Base-by-base conservation (phyloP, 2,797 vertebrate species). In the Enteromius anoplus region DNA sequence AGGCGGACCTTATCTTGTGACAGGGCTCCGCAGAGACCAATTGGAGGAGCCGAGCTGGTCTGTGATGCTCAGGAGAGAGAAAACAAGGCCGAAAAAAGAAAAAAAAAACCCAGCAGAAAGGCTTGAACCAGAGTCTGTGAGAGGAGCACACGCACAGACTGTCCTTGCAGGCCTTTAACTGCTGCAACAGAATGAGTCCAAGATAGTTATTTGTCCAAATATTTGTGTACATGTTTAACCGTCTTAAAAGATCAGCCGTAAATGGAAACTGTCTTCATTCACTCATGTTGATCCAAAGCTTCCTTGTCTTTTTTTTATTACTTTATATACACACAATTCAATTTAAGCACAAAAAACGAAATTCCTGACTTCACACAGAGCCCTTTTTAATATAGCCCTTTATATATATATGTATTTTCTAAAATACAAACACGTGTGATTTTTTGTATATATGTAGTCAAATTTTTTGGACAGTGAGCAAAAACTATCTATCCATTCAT, bases 1-100 rank as follows among this genome's bases (percentile, higher is more conserved):
- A 88, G 89, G 88, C 78, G 85, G 80, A 84, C 82, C 81, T 88
- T 88, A 87, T 88, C 87, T 86, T 23, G 8, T 84, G 87, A 84
- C 85, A 84, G 81, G 37, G 55, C 84, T 87, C 87, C 78, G 47
- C 75, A 68, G 85, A 82, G 87, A 88, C 85, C 87, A 88, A 88
- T 87, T 88, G 87, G 84, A 83, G 70, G 71, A 85, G 84, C 85
- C 23, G 11, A 9, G 75, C 68, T 79, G 60, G 55, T 71, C 84
- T 68, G 58, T 80, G 78, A 76, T 76, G 49, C 81, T 76, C 82
- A 62, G 72, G 85, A 85, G 78, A 71, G 75, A 70, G 75, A 78
- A 70, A 86, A 60, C 11, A 12, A 78, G 81, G 42, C 29, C 17
- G 47, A 32, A 49, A 51, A 42, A 79, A 85, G 7, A 45, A 12